phyloP scores from a whole-genome alignment of 2,113 vertebrate species.

The Otocyon megalotis region DNA sequence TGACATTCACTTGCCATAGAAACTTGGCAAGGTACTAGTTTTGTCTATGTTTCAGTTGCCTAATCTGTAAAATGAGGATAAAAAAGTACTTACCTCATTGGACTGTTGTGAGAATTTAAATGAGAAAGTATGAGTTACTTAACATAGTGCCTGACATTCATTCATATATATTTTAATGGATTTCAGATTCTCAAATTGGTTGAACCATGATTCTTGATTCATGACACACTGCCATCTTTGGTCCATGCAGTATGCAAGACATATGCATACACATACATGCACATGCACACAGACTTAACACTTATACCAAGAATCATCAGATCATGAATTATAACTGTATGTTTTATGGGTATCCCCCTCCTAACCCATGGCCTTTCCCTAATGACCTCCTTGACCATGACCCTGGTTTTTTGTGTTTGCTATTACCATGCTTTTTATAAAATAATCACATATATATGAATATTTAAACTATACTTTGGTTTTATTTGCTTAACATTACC shows the following conservation, averaged over 20 bases:
- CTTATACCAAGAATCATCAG: neutral
- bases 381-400: neutral
- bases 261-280: neutral
- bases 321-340: neutral
- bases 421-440: neutral
- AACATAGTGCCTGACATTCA: neutral
- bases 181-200: neutral
- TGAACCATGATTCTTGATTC: neutral
- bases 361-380: neutral
- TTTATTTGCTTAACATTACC: neutral
- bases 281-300: neutral
- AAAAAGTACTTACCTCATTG: neutral
- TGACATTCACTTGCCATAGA: neutral
- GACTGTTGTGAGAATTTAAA: neutral
- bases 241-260: neutral
- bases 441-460: neutral
- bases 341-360: neutral
- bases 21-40: neutral
- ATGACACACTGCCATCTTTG: neutral
- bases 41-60: neutral
- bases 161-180: neutral
- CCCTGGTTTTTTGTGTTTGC: neutral
- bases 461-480: neutral
- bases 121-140: neutral
- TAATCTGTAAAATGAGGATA: neutral